Evolutionary conservation across 1,140 invertebrate genomes (phyloP), one percentile per base, ranked within the genome.

Genomic region (Idris sp.): DNA sequence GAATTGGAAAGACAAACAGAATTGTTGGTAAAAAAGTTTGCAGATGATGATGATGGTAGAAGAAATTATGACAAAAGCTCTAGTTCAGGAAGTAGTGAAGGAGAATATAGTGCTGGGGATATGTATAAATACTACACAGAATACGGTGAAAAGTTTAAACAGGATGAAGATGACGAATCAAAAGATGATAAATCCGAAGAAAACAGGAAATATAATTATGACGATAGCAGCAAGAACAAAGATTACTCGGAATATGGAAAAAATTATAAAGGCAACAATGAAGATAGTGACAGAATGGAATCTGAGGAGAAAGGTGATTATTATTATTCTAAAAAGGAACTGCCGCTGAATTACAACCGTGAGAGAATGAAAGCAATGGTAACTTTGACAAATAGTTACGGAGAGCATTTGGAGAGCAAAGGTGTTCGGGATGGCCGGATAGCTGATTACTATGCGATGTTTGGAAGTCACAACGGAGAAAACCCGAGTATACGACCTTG

Each of bases 401-500:
- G 81, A 0, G 62, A 83, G 8, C 54, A 69, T 0, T 7, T 81
- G 26, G 56, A 80, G 14, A 74, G 78, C 6, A 43, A 71, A 31
- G 62, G 74, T 3, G 26, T 9, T 62, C 51, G 78, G 2, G 83
- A 84, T 69, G 79, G 77, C 0, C 79, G 76, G 9, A 62, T 83
- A 4, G 77, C 79, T 4, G 78, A 78, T 46, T 83, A 83, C 33
- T 79, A 79, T 26, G 59, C 61, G 0, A 79, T 76, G 73, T 83
- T 79, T 19, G 77, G 76, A 44, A 68, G 74, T 46, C 40, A 54
- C 2, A 44, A 61, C 7, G 18, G 9, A 38, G 41, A 61, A 46
- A 61, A 5, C 11, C 35, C 14, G 58, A 11, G 14, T 9, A 36
- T 22, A 25, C 33, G 19, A 31, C 53, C 67, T 40, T 71, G 38